These are phyloP conservation scores for Oophaga pumilio DNA, from an alignment of 2,113 vertebrate species.

Conservation along the genomic window DNA sequence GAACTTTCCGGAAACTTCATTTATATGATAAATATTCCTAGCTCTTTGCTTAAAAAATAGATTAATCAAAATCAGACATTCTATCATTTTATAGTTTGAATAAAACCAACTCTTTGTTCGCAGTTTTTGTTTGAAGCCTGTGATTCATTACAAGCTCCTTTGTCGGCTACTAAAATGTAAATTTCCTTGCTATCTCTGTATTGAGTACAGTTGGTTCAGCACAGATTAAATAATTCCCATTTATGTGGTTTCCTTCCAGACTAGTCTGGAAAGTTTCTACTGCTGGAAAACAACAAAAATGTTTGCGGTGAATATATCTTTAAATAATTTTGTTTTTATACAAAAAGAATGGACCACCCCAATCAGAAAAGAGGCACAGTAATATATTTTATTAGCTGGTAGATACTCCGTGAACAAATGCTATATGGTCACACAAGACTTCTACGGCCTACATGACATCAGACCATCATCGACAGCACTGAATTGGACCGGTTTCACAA, in stretches of 20 bases:
- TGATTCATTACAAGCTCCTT: slow-evolving; percentile 36
- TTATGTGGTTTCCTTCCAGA: slow-evolving; percentile 22
- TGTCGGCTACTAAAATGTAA: slow-evolving; percentile 39
- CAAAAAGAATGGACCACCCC: neutral
- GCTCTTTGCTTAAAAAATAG: slow-evolving; percentile 22
- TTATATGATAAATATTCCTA: slow-evolving; percentile 39
- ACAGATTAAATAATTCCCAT: slow-evolving; percentile 13
- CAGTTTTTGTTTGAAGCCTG: slow-evolving; percentile 51
- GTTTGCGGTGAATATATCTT: neutral
- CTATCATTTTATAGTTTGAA: slow-evolving; percentile 42
- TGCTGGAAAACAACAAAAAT: neutral
- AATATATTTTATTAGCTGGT: neutral
- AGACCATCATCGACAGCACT: neutral
- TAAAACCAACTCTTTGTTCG: slow-evolving; percentile 34
- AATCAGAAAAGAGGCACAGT: neutral
- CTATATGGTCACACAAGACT: neutral
- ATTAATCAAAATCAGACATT: slow-evolving; percentile 39
- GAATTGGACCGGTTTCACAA: too few relatives aligned
- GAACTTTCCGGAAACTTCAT: slow-evolving; percentile 19
- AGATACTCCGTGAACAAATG: neutral
- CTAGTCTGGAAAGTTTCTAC: slow-evolving; percentile 1
- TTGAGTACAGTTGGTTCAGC: slow-evolving; percentile 4
- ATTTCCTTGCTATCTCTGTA: slow-evolving; percentile 23
- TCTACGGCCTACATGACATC: neutral
- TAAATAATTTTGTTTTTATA: neutral